Base-by-base conservation (phyloP, 64 coral and sea anemone species). In the Exaiptasia diaphana region DNA sequence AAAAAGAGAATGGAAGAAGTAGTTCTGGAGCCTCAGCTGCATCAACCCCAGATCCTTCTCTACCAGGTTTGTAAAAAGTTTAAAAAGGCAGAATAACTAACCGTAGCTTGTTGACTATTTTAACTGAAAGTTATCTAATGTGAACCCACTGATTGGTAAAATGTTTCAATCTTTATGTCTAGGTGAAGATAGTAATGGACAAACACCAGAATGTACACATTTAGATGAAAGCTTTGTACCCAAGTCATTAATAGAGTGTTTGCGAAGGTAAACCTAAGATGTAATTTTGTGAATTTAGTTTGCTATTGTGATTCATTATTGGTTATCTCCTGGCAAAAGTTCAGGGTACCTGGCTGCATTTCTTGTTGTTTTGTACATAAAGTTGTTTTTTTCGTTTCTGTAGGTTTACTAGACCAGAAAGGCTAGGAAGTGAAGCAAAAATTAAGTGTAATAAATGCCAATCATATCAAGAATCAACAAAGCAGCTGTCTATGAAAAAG, bases 161-260 rank as follows among this genome's bases (percentile, higher is more conserved):
- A 23, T 68, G 49, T 26, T 24, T n/a, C 64, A 14, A 20, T 70
- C 79, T 53, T 52, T 74, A 9, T n/a, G 59, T 90, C 10, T 48
- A 73, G 64, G 31, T 57, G 44, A 84, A 56, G 74, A 81, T 26
- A 77, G 50, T 38, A 92, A 54, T 91, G 79, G 81, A 29, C 81
- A 85, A 39, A 80, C 87, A 15, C 85, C 73, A 41, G 94, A 97
- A 23, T 83, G 73, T 20, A 87, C 74, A 23, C 94, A 97, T 69
- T 73, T 88, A 21, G 89, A 97, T 79, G 94, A 97, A 64, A 97
- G 94, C 65, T 97, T 97, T 75, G 94, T 97, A 46, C 94, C 94
- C 42, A 91, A 91, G 45, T 97, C 94, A 68, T 78, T 97, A 27
- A 84, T 91, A 38, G 94, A 97, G 18, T 97, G 94, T 48, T 89